Evolutionary conservation across 2,797 vertebrate genomes (phyloP), one percentile per base, ranked within the genome.

Genomic region (Sternarchorhynchus goeldii): DNA sequence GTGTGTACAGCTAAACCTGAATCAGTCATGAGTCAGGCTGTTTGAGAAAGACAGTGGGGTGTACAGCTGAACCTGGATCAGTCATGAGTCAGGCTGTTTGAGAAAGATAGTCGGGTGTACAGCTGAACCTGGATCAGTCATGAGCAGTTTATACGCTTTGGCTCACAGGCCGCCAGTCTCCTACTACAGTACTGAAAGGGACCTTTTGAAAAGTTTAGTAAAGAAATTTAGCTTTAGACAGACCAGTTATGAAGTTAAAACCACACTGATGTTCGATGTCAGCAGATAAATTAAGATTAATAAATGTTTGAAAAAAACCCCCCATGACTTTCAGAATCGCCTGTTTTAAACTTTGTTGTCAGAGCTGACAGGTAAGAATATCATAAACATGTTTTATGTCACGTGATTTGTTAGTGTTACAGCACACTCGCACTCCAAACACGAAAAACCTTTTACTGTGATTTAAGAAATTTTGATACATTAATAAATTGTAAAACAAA

Each of bases 381-480:
- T 25, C 25, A 25, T 50, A 60, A 59, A 59, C 21, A 8, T 60
- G n/a, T 21, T 58, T 25, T 29, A 60, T 6, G 1, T 21, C 21
- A 29, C 29, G 25, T 60, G 20, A 25, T 60, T 29, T 25, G 58
- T 29, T 39, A 39, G n/a, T 39, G 12, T 39, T 36, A 20, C 63
- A 39, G 18, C 32, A 17, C 12, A 50, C 3, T 18, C 31, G 6
- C 16, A 17, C 16, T 25, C 2, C 17, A 63, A 32, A 34, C 39
- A 8, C 12, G 18, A 4, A 21, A 60, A 12, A 2, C 60, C 25
- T 25, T 34, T 14, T 32, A 5, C 60, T 63, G 20, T 39, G 32
- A 34, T 82, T 72, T 71, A 79, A 66, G 80, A 36, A 50, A 12
- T 50, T 3, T 10, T 50, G 45, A 50, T 12, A 14, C 14, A 1